Conservation (phyloP, 2,113 vertebrate species). For the Zosterops lateralis region DNA sequence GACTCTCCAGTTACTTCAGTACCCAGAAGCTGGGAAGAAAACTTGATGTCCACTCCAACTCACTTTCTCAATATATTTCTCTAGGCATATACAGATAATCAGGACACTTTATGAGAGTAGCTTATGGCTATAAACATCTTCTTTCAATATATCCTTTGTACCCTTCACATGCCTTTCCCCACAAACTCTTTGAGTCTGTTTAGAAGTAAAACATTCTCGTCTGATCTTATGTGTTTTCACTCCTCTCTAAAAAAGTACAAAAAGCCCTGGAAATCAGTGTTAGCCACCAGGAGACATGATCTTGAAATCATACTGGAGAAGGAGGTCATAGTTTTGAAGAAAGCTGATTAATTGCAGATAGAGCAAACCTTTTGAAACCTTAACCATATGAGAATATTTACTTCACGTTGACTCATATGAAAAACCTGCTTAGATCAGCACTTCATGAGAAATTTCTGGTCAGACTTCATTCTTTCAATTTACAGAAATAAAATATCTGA, state of each 20-base stretch:
- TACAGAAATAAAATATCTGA: background rate
- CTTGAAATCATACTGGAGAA: background rate
- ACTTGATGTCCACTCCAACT: background rate
- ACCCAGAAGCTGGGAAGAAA: conserved; percentile 18
- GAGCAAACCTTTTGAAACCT: background rate
- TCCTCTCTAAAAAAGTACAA: background rate
- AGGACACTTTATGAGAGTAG: background rate
- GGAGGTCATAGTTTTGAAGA: background rate
- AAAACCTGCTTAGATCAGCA: background rate
- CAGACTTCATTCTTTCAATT: background rate
- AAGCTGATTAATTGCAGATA: background rate
- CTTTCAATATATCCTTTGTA: background rate
- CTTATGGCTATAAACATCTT: background rate
- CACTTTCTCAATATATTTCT: background rate
- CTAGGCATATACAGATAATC: background rate
- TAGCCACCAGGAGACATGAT: background rate
- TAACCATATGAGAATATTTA: background rate
- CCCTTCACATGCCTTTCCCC: background rate
- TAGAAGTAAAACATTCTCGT: background rate
- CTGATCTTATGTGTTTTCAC: background rate
- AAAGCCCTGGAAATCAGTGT: background rate
- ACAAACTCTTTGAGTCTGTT: background rate
- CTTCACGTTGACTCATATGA: background rate
- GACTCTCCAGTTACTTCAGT: conserved; percentile 23
- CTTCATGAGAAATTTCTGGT: background rate